Base-by-base conservation (phyloP, 1,140 invertebrate genomes). In the Trichoplusia ni region DNA sequence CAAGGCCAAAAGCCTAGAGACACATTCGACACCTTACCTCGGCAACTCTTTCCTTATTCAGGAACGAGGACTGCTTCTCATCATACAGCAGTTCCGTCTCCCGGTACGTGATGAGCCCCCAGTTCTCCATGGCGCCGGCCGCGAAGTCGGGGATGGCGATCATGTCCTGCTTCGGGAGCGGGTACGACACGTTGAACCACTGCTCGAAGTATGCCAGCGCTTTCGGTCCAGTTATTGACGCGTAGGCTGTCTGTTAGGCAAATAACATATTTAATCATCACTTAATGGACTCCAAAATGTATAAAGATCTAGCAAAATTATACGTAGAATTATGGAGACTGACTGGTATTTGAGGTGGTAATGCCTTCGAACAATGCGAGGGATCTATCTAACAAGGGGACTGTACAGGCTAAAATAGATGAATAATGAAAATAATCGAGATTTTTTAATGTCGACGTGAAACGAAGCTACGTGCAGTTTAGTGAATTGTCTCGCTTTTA, bases 111-210 rank as follows among this genome's bases (percentile, higher is more conserved):
- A 94, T 91, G 16, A 94, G 77, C 1, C 93, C 93, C 93, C 93
- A 94, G 74, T 96, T 96, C 86, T 97, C 95, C 95, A 96, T 96
- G 7, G 95, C 96, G 0, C 95, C 95, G 1, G 94, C 92, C 8
- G 91, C 90, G 88, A 95, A 95, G 85, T 95, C 94, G 1, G 95
- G 95, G 49, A 95, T 92, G 13, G 94, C 94, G 27, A 95, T 91
- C 91, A 95, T 93, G 84, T 95, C 94, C 68, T 92, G 90, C 78
- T 93, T 93, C 0, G 90, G 89, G 6, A 93, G 76, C 0, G 87
- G 79, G 79, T 91, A 92, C 2, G 79, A 65, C 18, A 91, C 78
- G 54, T 89, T 81, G 68, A 91, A 92, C 71, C 89, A 92, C 7
- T 91, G 66, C 66, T 92, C 89, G 71, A 93, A 98, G 79, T 93